Evolutionary conservation across 2,888 invertebrate genomes (phyloP).

Genomic region (Erebia ligea): DNA sequence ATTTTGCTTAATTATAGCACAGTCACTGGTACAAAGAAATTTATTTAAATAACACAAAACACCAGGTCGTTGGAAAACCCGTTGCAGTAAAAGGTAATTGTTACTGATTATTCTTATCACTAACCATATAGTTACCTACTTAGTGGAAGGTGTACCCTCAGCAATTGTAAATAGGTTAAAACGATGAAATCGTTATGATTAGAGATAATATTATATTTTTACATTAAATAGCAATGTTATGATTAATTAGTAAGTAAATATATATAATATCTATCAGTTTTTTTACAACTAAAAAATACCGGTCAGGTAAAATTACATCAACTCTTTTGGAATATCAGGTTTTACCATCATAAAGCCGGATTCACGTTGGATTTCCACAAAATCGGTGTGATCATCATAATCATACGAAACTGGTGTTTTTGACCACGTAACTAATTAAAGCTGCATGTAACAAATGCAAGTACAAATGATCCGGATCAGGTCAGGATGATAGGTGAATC

Average conservation of each 20-base stretch:
- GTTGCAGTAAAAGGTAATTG: slow-evolving; percentile 29
- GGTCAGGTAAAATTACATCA: no score
- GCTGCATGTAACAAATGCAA: background rate
- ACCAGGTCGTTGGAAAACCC: slow-evolving; percentile 64
- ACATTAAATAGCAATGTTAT: no score
- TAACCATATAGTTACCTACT: background rate
- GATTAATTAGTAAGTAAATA: no score
- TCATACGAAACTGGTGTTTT: slow-evolving; percentile 22
- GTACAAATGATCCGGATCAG: background rate
- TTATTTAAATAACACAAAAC: slow-evolving; percentile 38
- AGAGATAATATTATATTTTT: background rate
- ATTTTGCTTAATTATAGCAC: background rate
- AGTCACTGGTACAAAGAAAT: background rate
- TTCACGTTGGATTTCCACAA: slow-evolving; percentile 37
- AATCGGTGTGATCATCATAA: slow-evolving; percentile 33
- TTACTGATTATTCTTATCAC: slow-evolving; percentile 23
- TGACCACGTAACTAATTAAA: slow-evolving; percentile 17
- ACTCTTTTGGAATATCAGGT: no score
- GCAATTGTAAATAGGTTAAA: background rate
- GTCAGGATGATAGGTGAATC: no score
- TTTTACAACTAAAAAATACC: no score
- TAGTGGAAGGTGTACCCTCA: background rate
- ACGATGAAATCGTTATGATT: background rate
- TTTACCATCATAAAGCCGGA: slow-evolving; percentile 34
- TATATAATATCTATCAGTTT: no score